A percentile compares a stretch with the other conserved stretches of the same genome.
These are phyloP conservation scores for Lithophane semibrunnea DNA, from an alignment of 2,888 invertebrate genomes.

Conservation along the genomic window DNA sequence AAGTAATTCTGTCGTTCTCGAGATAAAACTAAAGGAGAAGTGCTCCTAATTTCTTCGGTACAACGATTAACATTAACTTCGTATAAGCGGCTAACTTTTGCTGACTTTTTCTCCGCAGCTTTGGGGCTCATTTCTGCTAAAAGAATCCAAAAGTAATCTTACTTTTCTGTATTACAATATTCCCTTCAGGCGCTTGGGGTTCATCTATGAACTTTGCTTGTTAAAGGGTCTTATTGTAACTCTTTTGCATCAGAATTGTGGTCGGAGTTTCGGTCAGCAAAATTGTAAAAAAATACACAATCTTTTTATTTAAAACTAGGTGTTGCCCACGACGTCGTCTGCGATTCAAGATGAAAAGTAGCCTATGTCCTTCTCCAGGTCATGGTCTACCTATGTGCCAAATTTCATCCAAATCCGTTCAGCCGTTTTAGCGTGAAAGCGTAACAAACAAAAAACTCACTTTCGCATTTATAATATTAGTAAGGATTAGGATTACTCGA, in stretches of 20 bases:
- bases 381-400: no score
- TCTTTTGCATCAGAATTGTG: conserved; percentile 28
- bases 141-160: conserved; percentile 61
- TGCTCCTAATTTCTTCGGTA: conserved; percentile 49
- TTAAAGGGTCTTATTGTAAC: conserved; percentile 26
- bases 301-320: neutral
- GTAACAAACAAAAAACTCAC: no score
- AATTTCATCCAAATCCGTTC: no score
- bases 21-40: conserved; percentile 51
- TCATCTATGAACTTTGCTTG: conserved; percentile 42
- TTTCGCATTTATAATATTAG: no score
- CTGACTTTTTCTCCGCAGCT: conserved; percentile 43
- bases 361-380: no score
- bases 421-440: no score
- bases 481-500: neutral
- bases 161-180: conserved; percentile 54
- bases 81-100: conserved; percentile 45
- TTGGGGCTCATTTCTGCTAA: conserved; percentile 40
- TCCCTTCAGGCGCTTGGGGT: conserved; percentile 37
- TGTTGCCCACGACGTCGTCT: no score
- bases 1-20: conserved; percentile 41
- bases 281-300: neutral
- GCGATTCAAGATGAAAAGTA: no score
- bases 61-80: conserved; percentile 54
- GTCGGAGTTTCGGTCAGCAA: neutral